Conservation (phyloP, 2,888 invertebrate genomes). For the Amblyjoppa fuscipennis region DNA sequence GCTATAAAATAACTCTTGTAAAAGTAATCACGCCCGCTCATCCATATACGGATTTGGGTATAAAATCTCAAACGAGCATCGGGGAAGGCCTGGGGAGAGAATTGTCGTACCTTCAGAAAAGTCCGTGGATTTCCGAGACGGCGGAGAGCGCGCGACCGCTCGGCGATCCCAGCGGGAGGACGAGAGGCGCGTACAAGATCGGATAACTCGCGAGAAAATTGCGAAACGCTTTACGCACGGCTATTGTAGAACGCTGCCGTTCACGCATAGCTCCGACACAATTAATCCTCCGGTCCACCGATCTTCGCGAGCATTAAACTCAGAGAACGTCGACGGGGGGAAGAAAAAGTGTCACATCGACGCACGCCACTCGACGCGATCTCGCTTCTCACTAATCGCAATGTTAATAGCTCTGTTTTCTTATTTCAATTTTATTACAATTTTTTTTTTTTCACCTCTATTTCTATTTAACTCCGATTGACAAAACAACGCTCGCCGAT, state of each 20-base stretch:
- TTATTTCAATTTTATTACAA: neutral
- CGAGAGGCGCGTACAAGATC: constrained; percentile 15
- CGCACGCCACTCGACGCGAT: constrained; percentile 1
- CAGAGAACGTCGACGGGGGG: neutral
- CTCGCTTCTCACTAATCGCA: constrained; percentile 10
- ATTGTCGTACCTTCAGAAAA: constrained; percentile 29
- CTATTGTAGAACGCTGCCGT: constrained; percentile 38
- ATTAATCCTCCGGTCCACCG: constrained; percentile 11
- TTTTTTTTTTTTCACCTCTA: neutral
- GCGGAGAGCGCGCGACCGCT: constrained; percentile 27
- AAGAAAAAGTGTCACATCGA: constrained; percentile 30
- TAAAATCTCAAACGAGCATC: constrained; percentile 19
- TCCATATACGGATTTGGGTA: neutral
- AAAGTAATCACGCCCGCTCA: neutral
- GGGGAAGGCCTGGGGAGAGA: neutral
- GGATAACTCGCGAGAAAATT: constrained; percentile 55
- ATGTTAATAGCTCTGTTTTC: constrained; percentile 20
- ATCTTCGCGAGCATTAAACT: neutral
- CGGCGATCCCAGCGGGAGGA: constrained; percentile 23
- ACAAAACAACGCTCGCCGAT: constrained; percentile 25
- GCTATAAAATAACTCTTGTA: neutral
- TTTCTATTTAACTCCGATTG: constrained; percentile 1
- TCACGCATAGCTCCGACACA: constrained; percentile 23
- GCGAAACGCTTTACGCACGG: constrained; percentile 41
- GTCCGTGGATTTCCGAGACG: constrained; percentile 27